Evolutionary conservation across 2,888 invertebrate species (phyloP).

Genomic region (Heliothis peltigera): DNA sequence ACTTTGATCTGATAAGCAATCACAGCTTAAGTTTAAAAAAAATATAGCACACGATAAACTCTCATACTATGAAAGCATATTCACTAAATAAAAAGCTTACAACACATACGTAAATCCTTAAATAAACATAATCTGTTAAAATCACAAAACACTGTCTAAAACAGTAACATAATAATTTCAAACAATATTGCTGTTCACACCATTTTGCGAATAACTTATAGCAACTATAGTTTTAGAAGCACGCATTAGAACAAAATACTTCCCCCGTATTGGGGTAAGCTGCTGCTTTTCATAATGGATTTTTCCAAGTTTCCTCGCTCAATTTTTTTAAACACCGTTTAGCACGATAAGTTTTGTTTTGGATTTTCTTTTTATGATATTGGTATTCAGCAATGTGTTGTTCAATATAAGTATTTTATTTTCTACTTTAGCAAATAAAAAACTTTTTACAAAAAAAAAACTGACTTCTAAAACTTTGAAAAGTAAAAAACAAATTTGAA

Average conservation of each 20-base stretch:
- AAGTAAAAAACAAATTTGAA: too few species aligned
- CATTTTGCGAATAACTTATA: conserved; percentile 49
- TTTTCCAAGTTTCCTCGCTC: conserved; percentile 60
- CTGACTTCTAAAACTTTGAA: too few species aligned
- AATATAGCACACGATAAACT: background rate
- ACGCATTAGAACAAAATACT: conserved; percentile 60
- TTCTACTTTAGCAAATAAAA: too few species aligned
- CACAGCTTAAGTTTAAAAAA: background rate
- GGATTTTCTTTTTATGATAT: conserved; percentile 19
- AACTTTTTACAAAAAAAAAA: too few species aligned
- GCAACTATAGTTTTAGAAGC: conserved; percentile 51
- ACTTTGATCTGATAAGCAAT: too few species aligned
- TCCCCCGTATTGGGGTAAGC: conserved; percentile 60
- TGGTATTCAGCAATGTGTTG: background rate
- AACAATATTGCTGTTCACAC: conserved; percentile 56
- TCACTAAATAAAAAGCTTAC: conserved; percentile 14
- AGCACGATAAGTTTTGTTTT: conserved; percentile 41
- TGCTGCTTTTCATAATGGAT: conserved; percentile 66
- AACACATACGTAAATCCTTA: background rate
- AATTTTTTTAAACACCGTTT: conserved; percentile 57
- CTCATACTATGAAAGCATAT: background rate
- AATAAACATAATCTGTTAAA: conserved; percentile 30
- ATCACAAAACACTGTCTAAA: conserved; percentile 25
- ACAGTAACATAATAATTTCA: conserved; percentile 49
- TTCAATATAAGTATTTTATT: too few species aligned